Percentiles rank a stretch among this genome's conserved stretches.
These are phyloP conservation scores for Tiphia femorata DNA, from an alignment of 2,888 invertebrate genomes.

Conservation along the genomic window DNA sequence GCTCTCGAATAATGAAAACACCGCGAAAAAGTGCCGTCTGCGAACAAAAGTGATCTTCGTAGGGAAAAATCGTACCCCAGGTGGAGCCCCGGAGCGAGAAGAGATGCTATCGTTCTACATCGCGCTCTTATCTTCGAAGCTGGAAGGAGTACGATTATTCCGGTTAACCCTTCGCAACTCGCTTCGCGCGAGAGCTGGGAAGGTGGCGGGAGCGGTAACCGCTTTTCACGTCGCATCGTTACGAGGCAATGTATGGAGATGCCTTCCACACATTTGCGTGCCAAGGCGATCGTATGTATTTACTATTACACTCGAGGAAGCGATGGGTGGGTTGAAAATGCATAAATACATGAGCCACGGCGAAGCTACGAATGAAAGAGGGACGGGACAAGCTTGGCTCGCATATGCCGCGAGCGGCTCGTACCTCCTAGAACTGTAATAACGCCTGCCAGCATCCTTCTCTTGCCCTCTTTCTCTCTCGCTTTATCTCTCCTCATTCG, in stretches of 20 bases:
- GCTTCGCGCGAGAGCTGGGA: too few relatives aligned
- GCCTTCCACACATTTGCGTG: conserved; percentile 6
- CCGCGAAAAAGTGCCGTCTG: neutral
- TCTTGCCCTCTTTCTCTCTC: too few relatives aligned
- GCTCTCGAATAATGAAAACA: conserved; percentile 57
- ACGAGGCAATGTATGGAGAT: conserved; percentile 6
- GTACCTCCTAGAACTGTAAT: conserved; percentile 57
- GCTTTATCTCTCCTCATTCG: too few relatives aligned
- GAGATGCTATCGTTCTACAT: too few relatives aligned
- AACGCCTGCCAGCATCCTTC: conserved; percentile 55
- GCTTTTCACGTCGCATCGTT: neutral
- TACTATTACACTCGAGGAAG: conserved; percentile 37
- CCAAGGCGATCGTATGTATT: conserved; percentile 9
- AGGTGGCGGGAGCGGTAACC: neutral
- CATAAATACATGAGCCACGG: conserved; percentile 66
- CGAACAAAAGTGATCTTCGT: conserved; percentile 3
- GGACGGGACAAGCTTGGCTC: conserved; percentile 53
- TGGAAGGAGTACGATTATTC: too few relatives aligned
- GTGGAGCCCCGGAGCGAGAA: too few relatives aligned
- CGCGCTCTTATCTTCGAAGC: too few relatives aligned
- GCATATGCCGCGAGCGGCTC: conserved; percentile 54
- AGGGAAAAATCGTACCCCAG: too few relatives aligned
- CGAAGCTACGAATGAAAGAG: conserved; percentile 47
- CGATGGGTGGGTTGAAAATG: conserved; percentile 52
- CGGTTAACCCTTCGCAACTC: too few relatives aligned